Evolutionary conservation across 2,797 vertebrate genomes (phyloP).

Genomic region (Gobionotothen gibberifrons): DNA sequence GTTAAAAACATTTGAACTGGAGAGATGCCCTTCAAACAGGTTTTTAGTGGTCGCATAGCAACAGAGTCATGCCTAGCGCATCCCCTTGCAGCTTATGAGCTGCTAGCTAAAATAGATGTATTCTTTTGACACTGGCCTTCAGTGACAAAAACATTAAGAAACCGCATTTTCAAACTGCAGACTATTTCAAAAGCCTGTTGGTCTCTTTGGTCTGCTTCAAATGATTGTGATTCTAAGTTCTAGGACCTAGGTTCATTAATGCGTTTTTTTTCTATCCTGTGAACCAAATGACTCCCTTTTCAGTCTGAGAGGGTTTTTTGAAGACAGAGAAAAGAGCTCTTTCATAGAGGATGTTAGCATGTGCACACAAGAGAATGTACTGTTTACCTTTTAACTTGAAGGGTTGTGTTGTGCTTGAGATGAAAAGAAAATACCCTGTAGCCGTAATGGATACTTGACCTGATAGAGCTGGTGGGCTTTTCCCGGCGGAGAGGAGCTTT

Average conservation of each 20-base stretch:
- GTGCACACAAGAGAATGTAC: neutral
- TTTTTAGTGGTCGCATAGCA: constrained; percentile 75
- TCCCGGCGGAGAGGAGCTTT: constrained; percentile 33
- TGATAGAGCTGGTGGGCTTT: constrained; percentile 34
- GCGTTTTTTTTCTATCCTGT: constrained; percentile 48
- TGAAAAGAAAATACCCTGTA: constrained; percentile 44
- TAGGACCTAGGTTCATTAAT: constrained; percentile 24
- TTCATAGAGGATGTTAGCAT: constrained; percentile 2
- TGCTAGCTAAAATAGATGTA: constrained; percentile 59
- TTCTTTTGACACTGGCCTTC: constrained; percentile 47
- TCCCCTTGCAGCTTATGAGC: constrained; percentile 56
- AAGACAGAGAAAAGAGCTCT: constrained; percentile 17
- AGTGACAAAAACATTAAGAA: constrained; percentile 58
- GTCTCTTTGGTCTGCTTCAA: constrained; percentile 28
- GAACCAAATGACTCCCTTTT: constrained; percentile 46
- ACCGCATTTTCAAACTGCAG: neutral
- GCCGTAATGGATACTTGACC: constrained; percentile 56
- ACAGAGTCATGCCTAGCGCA: constrained; percentile 61
- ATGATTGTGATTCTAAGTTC: constrained; percentile 47
- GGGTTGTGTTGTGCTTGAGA: constrained; percentile 40
- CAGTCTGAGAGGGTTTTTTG: constrained; percentile 19
- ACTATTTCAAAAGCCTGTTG: neutral
- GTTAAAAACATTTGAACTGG: constrained; percentile 70
- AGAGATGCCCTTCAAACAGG: constrained; percentile 63
- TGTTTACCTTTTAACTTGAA: constrained; percentile 36